These are phyloP conservation scores for Lynx canadensis DNA, from an alignment of 2,113 vertebrate genomes.

Conservation along the genomic window DNA sequence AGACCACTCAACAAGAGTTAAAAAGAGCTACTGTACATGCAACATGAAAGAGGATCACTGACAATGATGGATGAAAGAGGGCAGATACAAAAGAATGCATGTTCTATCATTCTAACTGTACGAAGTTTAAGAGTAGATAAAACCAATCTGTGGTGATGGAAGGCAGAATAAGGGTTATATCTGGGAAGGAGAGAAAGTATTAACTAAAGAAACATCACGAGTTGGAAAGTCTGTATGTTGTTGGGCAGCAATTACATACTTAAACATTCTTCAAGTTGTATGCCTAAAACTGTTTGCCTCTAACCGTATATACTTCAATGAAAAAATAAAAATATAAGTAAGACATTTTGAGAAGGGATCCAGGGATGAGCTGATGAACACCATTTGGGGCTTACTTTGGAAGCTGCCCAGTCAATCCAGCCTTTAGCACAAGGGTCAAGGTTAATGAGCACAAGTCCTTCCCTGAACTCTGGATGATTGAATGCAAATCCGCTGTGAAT, in stretches of 20 bases:
- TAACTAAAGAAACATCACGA: neutral
- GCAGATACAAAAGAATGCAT: neutral
- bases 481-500: constrained; percentile 93
- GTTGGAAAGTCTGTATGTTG: neutral
- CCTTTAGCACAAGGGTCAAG: constrained; percentile 96
- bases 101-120: neutral
- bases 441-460: constrained; percentile 95
- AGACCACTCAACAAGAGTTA: neutral
- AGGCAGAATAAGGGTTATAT: neutral
- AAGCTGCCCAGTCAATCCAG: constrained; percentile 97
- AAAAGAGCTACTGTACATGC: neutral
- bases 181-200: neutral
- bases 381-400: constrained; percentile 89
- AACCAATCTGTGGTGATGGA: neutral
- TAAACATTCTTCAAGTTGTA: neutral
- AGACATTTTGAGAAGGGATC: neutral
- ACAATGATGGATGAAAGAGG: neutral
- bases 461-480: constrained; percentile 91
- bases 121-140: constrained; percentile 17
- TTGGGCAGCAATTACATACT: neutral
- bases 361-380: neutral
- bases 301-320: neutral
- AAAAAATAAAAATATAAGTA: neutral
- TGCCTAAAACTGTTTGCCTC: neutral
- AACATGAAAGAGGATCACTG: neutral